Base-by-base conservation (phyloP, 1,140 invertebrate species). In the Ganaspis sp. region DNA sequence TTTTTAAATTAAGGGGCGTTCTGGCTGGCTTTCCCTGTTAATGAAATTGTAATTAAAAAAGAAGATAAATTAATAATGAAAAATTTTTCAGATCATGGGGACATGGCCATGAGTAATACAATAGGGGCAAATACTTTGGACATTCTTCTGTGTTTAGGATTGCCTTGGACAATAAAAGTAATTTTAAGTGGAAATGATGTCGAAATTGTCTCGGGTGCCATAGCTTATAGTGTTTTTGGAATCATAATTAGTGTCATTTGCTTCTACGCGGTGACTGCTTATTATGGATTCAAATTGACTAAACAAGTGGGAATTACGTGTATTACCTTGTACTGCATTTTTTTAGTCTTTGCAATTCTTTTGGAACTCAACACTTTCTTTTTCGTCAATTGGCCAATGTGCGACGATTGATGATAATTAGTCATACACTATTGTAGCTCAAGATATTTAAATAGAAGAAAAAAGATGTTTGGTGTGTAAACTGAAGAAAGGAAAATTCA, bases 71-170 rank as follows among this genome's bases (percentile, higher is more conserved):
- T 4, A 45, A 45, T 45, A 15, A 15, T 45, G 12, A 6, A 15
- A 15, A 15, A 73, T 81, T 81, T 69, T n/a, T 74, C 87, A 97
- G 96, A 96, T 80, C 94, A 96, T 83, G 96, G 94, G 17, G 94
- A 95, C 34, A 97, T 97, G 92, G 96, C 95, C 0, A 95, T 98
- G 54, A 96, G 95, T 8, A 97, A 97, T 82, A 95, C 96, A 0
- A 86, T 97, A 6, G 96, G 96, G 0, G 95, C 96, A 0, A 97
- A 97, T 82, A 96, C 96, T 0, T 91, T 98, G 83, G 96, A 97
- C 74, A 96, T 97, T 72, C 86, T 97, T 0, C 91, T 97, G n/a
- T 97, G 96, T n/a, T 89, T 97, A 11, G 96, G 96, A 1, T 83
- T 97, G 12, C 96, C 96, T 0, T 98, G 96, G 96, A 93, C 96